Evolutionary conservation across 2,113 vertebrate genomes (phyloP).

Genomic region (Hystrix cristata): DNA sequence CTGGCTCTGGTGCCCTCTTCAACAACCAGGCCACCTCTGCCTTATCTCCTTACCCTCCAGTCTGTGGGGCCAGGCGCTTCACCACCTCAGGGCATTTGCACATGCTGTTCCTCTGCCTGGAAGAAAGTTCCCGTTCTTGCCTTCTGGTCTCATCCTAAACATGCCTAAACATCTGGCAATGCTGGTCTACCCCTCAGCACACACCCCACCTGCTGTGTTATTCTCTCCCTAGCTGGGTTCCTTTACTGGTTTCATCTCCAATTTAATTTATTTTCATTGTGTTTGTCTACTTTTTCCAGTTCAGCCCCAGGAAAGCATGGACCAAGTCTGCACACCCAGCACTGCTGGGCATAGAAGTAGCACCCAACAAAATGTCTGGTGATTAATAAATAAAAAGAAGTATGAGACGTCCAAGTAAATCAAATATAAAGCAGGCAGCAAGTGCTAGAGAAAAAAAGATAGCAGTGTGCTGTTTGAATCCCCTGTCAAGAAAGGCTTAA

Average conservation of each 20-base stretch:
- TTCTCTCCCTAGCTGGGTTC: background rate
- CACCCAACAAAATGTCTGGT: background rate
- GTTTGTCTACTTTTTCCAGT: background rate
- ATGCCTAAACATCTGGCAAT: background rate
- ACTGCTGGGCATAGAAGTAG: background rate
- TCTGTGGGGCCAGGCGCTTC: background rate
- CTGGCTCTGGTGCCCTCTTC: background rate
- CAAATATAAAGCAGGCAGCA: background rate
- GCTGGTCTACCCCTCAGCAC: background rate
- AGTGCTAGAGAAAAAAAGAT: background rate
- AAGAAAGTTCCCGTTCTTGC: background rate
- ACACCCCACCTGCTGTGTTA: too few relatives aligned
- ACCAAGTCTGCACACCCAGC: background rate
- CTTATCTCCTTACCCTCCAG: background rate
- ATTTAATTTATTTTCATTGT: background rate
- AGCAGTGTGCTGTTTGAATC: background rate
- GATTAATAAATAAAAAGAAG: background rate
- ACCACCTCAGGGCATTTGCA: background rate
- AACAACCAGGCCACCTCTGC: background rate
- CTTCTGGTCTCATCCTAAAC: background rate
- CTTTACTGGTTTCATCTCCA: background rate
- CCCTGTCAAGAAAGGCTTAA: background rate
- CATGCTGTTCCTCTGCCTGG: background rate
- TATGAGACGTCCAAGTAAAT: background rate
- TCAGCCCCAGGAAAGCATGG: background rate